phyloP scores from a whole-genome alignment of 2,797 vertebrate species.

The Myripristis jacobus region DNA sequence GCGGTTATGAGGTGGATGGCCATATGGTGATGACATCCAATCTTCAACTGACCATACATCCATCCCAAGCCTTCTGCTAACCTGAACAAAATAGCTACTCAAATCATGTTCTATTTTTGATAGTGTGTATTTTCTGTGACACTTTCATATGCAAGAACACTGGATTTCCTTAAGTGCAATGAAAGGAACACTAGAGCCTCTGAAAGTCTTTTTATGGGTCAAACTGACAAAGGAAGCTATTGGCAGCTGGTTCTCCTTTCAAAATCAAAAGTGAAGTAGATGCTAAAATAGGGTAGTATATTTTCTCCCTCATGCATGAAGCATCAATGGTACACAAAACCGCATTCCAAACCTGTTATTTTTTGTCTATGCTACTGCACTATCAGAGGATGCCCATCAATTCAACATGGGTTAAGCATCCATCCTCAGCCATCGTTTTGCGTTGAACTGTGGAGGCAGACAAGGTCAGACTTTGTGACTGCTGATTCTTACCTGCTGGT shows the following conservation, averaged over 20 bases:
- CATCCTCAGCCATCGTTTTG: neutral
- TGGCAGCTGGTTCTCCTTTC: neutral
- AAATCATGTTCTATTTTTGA: no score
- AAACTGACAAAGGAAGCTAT: neutral
- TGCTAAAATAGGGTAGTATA: neutral
- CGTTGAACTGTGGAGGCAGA: neutral
- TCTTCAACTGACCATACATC: no score
- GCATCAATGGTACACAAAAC: neutral
- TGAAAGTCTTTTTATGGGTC: no score
- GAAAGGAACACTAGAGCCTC: no score
- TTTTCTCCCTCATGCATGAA: neutral
- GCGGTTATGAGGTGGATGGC: no score
- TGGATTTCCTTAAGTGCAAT: no score
- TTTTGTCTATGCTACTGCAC: neutral
- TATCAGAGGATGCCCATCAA: neutral
- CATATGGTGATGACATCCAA: no score
- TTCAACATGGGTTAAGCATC: conserved; percentile 5
- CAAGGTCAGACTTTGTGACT: neutral
- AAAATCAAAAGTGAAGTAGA: neutral
- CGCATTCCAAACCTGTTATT: neutral
- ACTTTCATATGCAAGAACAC: no score
- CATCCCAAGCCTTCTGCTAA: no score
- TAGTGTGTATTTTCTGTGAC: no score
- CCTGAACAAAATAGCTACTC: no score
- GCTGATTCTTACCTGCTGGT: conserved; percentile 72